Percentiles rank a stretch among this genome's conserved stretches.
Evolutionary conservation across 2,797 vertebrate genomes (phyloP).

Genomic region (Gymnoscopelus braueri): DNA sequence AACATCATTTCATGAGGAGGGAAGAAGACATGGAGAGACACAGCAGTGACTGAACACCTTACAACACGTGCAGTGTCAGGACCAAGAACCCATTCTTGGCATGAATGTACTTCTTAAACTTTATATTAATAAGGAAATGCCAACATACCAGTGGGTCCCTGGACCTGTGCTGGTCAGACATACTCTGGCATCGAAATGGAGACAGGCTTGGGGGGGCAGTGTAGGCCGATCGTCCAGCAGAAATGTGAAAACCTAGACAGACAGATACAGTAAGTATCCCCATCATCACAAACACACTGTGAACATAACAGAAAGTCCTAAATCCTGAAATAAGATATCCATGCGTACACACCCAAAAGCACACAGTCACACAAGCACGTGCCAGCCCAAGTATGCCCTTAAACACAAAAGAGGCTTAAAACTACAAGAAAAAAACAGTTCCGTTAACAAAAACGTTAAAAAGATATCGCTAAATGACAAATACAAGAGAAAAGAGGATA

Average conservation of each 20-base stretch:
- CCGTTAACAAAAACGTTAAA: conserved; percentile 55
- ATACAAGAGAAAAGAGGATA: conserved; percentile 64
- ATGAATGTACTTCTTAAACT: conserved; percentile 27
- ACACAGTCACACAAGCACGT: conserved; percentile 70
- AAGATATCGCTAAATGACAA: conserved; percentile 63
- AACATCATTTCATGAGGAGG: neutral
- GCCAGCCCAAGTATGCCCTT: conserved; percentile 64
- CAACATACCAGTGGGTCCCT: conserved; percentile 69
- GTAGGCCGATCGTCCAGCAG: conserved; percentile 73
- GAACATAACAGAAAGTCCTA: conserved; percentile 57
- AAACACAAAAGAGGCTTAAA: conserved; percentile 60
- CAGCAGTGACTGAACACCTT: conserved; percentile 9
- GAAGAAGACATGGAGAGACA: conserved; percentile 13
- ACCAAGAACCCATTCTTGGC: neutral
- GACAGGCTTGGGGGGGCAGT: conserved; percentile 71
- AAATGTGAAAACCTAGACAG: conserved; percentile 67
- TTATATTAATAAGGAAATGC: conserved; percentile 60
- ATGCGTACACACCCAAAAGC: conserved; percentile 56
- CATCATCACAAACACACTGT: conserved; percentile 54
- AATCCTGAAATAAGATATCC: conserved; percentile 42
- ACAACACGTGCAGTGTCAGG: conserved; percentile 3
- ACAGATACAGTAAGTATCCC: conserved; percentile 57
- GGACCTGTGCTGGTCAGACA: conserved; percentile 64
- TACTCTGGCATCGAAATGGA: conserved; percentile 76
- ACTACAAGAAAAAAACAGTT: conserved; percentile 59